Evolutionary conservation across 2,113 vertebrate genomes (phyloP).

Genomic region (Arothron firmamentum): DNA sequence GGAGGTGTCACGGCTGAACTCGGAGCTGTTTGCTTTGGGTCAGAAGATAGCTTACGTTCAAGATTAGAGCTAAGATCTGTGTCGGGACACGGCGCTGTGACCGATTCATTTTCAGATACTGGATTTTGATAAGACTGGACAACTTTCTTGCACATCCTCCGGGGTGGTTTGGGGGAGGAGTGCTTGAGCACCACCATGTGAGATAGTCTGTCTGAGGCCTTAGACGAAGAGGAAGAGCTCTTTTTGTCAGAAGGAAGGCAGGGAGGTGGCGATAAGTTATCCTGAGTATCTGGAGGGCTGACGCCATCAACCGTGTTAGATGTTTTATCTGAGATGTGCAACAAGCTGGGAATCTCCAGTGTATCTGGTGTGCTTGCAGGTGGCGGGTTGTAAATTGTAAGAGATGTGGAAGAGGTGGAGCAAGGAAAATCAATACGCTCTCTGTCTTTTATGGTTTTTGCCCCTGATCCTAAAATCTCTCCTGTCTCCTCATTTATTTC

Average conservation of each 20-base stretch:
- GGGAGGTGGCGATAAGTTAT: slow-evolving; percentile 51
- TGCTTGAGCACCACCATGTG: slow-evolving; percentile 79
- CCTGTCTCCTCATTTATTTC: slow-evolving; percentile 37
- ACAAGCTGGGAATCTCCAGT: slow-evolving; percentile 40
- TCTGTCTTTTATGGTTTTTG: slow-evolving; percentile 32
- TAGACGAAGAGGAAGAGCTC: slow-evolving; percentile 61
- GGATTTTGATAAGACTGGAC: slow-evolving; percentile 15
- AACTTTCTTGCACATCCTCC: slow-evolving; percentile 74
- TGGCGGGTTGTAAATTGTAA: slow-evolving; percentile 32
- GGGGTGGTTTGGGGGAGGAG: slow-evolving; percentile 75
- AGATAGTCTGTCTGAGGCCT: slow-evolving; percentile 70
- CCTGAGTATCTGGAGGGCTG: slow-evolving; percentile 59
- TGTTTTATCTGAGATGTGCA: slow-evolving; percentile 49
- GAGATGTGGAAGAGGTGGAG: slow-evolving; percentile 38
- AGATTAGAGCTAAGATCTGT: slow-evolving; percentile 18
- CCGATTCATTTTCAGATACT: slow-evolving; percentile 37
- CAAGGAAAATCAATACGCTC: slow-evolving; percentile 41
- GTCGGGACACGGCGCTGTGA: slow-evolving; percentile 13
- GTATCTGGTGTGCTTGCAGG: slow-evolving; percentile 26
- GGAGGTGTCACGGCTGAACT: slow-evolving; percentile 12
- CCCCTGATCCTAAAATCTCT: slow-evolving; percentile 33
- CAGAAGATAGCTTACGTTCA: slow-evolving; percentile 28
- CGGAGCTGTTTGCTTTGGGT: slow-evolving; percentile 8
- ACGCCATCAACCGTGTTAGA: slow-evolving; percentile 21
- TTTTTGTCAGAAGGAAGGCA: slow-evolving; percentile 64